Percentiles rank a stretch among this genome's conserved stretches.
Evolutionary conservation across 2,888 invertebrate genomes (phyloP).

Genomic region (Agapostemon virescens): DNA sequence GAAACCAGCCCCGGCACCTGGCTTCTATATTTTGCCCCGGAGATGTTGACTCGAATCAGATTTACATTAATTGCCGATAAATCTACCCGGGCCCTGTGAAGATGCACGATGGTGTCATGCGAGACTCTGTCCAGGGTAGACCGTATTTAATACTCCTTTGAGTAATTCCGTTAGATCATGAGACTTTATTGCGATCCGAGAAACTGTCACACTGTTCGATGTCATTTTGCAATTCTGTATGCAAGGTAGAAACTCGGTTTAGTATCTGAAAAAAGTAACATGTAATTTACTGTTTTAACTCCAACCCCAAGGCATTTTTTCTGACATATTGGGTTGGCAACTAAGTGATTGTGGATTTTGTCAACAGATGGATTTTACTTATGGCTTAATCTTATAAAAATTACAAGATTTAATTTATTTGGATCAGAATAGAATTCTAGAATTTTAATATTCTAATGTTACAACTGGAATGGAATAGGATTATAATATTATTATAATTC

Average conservation of each 20-base stretch:
- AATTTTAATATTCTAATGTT: too few relatives aligned
- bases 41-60: conserved; percentile 16
- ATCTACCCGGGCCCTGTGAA: conserved; percentile 1
- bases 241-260: not conserved
- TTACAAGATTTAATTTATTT: too few relatives aligned
- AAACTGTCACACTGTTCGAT: not conserved
- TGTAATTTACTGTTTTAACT: too few relatives aligned
- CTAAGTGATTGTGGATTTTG: too few relatives aligned
- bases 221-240: not conserved
- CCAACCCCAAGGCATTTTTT: too few relatives aligned
- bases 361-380: too few relatives aligned
- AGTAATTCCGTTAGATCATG: not conserved
- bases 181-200: not conserved
- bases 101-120: not conserved
- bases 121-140: not conserved
- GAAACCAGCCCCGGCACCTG: not conserved
- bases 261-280: not conserved
- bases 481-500: too few relatives aligned
- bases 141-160: not conserved
- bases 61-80: conserved; percentile 36
- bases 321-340: too few relatives aligned
- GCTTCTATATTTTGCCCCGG: conserved; percentile 6
- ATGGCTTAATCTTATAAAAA: too few relatives aligned
- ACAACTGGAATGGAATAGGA: too few relatives aligned
- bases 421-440: too few relatives aligned